These are phyloP conservation scores for Drosophila subsilvestris DNA, from an alignment of 2,888 invertebrate genomes.

Conservation along the genomic window DNA sequence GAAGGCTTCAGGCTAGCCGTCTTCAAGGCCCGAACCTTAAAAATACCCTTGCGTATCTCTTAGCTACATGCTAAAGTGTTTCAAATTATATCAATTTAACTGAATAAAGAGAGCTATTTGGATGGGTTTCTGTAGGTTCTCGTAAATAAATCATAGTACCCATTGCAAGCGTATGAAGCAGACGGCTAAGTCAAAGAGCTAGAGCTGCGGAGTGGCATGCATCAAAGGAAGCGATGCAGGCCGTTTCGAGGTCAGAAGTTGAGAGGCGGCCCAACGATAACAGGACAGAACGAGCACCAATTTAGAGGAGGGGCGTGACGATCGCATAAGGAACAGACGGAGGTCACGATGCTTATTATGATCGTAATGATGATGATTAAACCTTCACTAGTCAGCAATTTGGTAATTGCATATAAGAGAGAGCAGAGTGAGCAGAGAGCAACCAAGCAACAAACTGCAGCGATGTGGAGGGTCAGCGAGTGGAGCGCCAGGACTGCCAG, in stretches of 20 bases:
- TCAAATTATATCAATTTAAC: no score
- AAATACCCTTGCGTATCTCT: not conserved
- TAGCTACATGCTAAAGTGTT: not conserved
- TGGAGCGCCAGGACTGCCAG: no score
- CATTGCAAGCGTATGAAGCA: not conserved
- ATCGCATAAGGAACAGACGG: constrained; percentile 38
- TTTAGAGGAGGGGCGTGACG: constrained; percentile 10
- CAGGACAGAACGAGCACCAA: not conserved
- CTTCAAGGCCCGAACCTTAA: not conserved
- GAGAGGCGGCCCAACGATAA: not conserved
- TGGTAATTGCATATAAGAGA: constrained; percentile 33
- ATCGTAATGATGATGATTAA: constrained; percentile 25
- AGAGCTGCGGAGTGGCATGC: constrained; percentile 18
- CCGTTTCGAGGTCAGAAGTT: constrained; percentile 31
- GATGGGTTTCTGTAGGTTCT: not conserved
- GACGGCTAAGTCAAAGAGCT: not conserved
- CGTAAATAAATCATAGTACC: not conserved
- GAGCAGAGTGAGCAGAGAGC: not conserved
- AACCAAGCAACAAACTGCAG: not conserved
- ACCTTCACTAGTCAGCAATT: constrained; percentile 17
- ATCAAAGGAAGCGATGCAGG: constrained; percentile 5
- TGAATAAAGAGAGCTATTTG: not conserved
- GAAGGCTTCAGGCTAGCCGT: not conserved
- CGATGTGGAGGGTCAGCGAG: not conserved
- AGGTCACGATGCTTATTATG: constrained; percentile 54